Percentiles rank a stretch among this genome's conserved stretches.
Conservation (phyloP, 92 coral and sea anemone genomes). For the Umimayanthus chanpuru region DNA sequence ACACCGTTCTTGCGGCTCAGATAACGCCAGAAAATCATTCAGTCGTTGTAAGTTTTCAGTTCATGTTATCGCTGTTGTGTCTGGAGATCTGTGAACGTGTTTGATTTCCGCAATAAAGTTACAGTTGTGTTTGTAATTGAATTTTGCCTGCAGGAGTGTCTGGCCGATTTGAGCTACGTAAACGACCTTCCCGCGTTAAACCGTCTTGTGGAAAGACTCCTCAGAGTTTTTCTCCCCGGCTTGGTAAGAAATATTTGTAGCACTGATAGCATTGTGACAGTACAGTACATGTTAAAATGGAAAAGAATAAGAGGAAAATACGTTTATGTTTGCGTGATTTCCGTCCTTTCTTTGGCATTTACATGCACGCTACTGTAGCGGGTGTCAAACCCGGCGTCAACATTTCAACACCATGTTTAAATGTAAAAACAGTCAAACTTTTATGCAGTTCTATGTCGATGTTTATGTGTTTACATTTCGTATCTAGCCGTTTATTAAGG, state of each 20-base stretch:
- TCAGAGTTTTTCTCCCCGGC: conserved; percentile 71
- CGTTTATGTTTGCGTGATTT: background rate
- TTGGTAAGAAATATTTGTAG: conserved; percentile 65
- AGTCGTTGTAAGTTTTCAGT: background rate
- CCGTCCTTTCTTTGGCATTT: background rate
- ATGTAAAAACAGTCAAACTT: background rate
- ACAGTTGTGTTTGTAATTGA: background rate
- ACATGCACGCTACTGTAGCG: background rate
- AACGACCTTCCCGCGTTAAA: conserved; percentile 57
- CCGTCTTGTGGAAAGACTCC: conserved; percentile 69
- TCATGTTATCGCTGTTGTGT: background rate
- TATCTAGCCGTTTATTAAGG: no score
- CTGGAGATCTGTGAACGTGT: background rate
- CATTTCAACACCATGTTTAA: background rate
- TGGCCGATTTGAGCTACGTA: conserved; percentile 69
- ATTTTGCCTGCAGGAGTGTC: conserved; percentile 19
- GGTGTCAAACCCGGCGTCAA: background rate
- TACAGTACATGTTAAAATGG: background rate
- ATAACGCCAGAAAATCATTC: background rate
- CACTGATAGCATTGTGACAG: background rate
- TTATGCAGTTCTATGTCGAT: no score
- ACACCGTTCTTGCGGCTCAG: conserved; percentile 21
- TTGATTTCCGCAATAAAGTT: background rate
- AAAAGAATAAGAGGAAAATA: background rate
- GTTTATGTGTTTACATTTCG: no score